Conservation (phyloP, 2,888 invertebrate genomes). For the Protonemura montana region DNA sequence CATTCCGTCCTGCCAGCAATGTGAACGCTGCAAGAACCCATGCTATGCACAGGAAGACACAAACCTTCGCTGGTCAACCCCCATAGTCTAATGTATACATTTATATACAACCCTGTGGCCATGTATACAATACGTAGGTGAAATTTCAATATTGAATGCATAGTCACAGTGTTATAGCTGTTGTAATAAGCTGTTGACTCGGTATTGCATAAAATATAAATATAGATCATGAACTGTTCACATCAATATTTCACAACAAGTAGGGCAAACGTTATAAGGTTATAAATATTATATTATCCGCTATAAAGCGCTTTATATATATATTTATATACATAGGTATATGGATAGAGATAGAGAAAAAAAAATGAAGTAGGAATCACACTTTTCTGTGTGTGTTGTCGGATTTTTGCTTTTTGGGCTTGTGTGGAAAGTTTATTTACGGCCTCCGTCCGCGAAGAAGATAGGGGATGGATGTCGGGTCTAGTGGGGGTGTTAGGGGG, state of each 20-base stretch:
- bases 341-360: neutral
- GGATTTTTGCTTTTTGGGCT: slow-evolving; percentile 5
- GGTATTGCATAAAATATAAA: slow-evolving; percentile 5
- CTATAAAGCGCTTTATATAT: slow-evolving; percentile 13
- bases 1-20: neutral
- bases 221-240: slow-evolving; percentile 7
- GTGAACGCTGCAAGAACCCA: neutral
- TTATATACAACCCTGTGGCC: neutral
- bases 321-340: neutral
- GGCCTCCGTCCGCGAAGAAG: neutral
- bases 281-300: slow-evolving; percentile 19
- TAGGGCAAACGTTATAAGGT: neutral
- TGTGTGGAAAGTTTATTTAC: slow-evolving; percentile 15
- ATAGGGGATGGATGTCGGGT: neutral
- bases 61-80: neutral
- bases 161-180: neutral
- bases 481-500: neutral
- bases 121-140: neutral
- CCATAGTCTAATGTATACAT: neutral
- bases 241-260: slow-evolving; percentile 23
- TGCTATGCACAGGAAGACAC: neutral
- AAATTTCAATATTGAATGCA: slow-evolving; percentile 19
- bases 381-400: neutral
- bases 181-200: neutral
- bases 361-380: neutral